These are phyloP conservation scores for Buceros bicornis DNA, from an alignment of 2,797 vertebrate species.

Conservation along the genomic window DNA sequence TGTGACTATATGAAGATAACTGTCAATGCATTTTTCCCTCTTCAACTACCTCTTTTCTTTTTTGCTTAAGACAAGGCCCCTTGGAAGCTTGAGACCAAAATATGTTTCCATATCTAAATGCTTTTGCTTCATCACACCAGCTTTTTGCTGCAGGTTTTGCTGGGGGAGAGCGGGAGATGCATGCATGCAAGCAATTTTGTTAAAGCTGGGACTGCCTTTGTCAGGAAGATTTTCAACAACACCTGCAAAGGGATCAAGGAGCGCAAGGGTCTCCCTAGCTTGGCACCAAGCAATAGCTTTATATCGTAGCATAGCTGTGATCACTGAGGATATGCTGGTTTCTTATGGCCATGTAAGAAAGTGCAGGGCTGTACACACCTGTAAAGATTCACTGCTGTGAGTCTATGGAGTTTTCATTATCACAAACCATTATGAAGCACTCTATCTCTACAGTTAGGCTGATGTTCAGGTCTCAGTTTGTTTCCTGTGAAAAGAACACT, in stretches of 20 bases:
- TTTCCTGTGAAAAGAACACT: neutral
- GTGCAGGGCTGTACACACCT: neutral
- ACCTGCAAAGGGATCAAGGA: neutral
- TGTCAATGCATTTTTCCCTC: neutral
- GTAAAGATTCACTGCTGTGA: neutral
- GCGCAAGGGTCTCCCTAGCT: neutral
- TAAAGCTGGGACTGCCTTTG: neutral
- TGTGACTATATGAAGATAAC: neutral
- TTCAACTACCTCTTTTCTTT: constrained; percentile 51
- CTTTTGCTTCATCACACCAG: constrained; percentile 59
- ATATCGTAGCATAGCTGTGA: neutral
- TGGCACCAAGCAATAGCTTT: neutral
- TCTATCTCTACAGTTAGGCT: neutral
- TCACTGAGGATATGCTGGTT: neutral
- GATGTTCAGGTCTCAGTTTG: neutral
- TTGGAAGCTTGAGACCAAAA: constrained; percentile 55
- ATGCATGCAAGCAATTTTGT: constrained; percentile 32
- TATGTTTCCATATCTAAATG: constrained; percentile 41
- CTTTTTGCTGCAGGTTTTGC: constrained; percentile 50
- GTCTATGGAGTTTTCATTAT: neutral
- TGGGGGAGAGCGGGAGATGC: neutral
- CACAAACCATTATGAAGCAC: neutral
- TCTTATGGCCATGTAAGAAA: neutral
- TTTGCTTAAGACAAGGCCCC: constrained; percentile 47
- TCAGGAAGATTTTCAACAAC: neutral